Evolutionary conservation across 2,113 vertebrate species (phyloP).

Genomic region (Jacana jacana): DNA sequence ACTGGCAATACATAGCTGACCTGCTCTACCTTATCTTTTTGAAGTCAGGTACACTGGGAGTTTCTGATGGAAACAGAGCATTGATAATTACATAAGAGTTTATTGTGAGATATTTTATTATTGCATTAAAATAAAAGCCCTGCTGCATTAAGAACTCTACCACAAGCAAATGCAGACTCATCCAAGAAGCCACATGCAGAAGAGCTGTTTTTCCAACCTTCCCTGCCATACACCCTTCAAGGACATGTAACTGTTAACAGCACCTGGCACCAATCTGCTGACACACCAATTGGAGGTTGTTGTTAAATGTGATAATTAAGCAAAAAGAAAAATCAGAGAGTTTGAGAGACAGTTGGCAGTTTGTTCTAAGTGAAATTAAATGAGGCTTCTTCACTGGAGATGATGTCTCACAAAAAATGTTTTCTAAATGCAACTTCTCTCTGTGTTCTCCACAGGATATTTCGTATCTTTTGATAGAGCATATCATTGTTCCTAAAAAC

Average conservation of each 20-base stretch:
- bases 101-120: neutral
- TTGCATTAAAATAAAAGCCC: neutral
- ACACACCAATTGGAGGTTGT: neutral
- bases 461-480: neutral
- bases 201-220: neutral
- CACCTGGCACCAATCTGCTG: neutral
- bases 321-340: neutral
- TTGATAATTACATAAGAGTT: neutral
- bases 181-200: neutral
- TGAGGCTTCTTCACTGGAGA: neutral
- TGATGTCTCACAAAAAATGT: neutral
- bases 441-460: neutral
- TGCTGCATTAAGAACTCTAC: neutral
- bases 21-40: neutral
- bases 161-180: neutral
- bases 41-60: neutral
- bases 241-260: neutral
- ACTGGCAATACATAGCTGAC: neutral
- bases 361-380: neutral
- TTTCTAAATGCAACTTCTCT: neutral
- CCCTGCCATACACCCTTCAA: neutral
- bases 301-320: neutral
- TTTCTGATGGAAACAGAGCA: slow-evolving; percentile 3
- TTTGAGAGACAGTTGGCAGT: neutral
- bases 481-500: neutral